Evolutionary conservation across 2,797 vertebrate species (phyloP).

Genomic region (Lindbergichthys nudifrons): DNA sequence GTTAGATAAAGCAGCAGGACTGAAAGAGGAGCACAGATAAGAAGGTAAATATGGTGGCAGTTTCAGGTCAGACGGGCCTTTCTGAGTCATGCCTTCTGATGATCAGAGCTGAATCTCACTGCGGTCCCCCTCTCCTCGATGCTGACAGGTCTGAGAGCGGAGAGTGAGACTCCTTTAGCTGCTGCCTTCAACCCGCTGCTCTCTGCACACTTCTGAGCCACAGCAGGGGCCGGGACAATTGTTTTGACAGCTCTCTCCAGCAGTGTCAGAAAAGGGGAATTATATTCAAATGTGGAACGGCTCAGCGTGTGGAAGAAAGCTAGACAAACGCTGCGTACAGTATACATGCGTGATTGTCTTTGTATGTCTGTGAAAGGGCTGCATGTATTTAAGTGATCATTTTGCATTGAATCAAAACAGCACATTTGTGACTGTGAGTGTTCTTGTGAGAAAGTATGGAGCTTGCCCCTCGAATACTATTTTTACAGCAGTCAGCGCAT

Average conservation of each 20-base stretch:
- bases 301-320: slow-evolving; percentile 51
- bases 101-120: slow-evolving; percentile 62
- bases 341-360: background rate
- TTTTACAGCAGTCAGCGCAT: slow-evolving; percentile 76
- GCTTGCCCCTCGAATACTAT: slow-evolving; percentile 70
- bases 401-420: slow-evolving; percentile 16
- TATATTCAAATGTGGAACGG: slow-evolving; percentile 67
- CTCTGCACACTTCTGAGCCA: slow-evolving; percentile 71
- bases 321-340: slow-evolving; percentile 20
- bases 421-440: slow-evolving; percentile 37
- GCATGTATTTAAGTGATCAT: slow-evolving; percentile 11
- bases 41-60: slow-evolving; percentile 62
- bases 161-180: slow-evolving; percentile 65
- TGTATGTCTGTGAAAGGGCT: slow-evolving; percentile 20
- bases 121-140: slow-evolving; percentile 50
- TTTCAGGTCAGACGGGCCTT: slow-evolving; percentile 70
- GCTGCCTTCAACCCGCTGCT: slow-evolving; percentile 73
- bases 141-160: slow-evolving; percentile 73
- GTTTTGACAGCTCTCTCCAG: slow-evolving; percentile 84
- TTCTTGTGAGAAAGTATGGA: slow-evolving; percentile 71
- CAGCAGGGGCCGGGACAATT: slow-evolving; percentile 75
- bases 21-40: slow-evolving; percentile 23
- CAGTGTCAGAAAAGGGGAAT: slow-evolving; percentile 75
- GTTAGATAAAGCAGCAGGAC: slow-evolving; percentile 30
- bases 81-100: slow-evolving; percentile 61